These are phyloP conservation scores for Ectobius pallidus DNA, from an alignment of 2,888 invertebrate species.

Conservation along the genomic window DNA sequence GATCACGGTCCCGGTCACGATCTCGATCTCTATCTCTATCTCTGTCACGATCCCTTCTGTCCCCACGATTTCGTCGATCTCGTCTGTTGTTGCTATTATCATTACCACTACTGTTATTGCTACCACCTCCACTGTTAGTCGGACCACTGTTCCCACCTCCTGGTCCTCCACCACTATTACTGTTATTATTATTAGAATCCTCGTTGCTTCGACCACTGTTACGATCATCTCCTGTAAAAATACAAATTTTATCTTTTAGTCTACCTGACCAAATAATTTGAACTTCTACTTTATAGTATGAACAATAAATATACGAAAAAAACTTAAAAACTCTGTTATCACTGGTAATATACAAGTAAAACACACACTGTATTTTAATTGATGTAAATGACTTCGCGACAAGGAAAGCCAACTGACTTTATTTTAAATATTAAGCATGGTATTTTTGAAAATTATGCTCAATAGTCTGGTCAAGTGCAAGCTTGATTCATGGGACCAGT, in stretches of 20 bases:
- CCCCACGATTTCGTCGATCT: slow-evolving; percentile 43
- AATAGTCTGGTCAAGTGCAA: no score
- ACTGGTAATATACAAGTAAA: no score
- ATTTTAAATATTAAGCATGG: no score
- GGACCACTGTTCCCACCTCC: neutral
- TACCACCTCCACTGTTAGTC: neutral
- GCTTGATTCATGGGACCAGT: no score
- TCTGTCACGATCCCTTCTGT: slow-evolving; percentile 46
- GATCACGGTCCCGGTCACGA: slow-evolving; percentile 44
- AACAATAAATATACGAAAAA: no score
- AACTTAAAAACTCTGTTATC: no score
- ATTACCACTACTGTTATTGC: slow-evolving; percentile 14
- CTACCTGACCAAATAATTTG: no score
- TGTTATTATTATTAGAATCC: slow-evolving; percentile 22
- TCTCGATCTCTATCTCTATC: slow-evolving; percentile 45
- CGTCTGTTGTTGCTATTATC: slow-evolving; percentile 33
- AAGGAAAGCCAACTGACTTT: no score
- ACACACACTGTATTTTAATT: no score
- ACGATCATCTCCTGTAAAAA: slow-evolving; percentile 33
- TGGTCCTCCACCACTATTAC: neutral
- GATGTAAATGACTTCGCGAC: no score
- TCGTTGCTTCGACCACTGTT: slow-evolving; percentile 30
- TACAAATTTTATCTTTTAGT: neutral
- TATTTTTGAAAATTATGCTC: no score
- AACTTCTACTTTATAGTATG: no score